Conservation (phyloP, 2,113 vertebrate species). For the Silurus glanis region DNA sequence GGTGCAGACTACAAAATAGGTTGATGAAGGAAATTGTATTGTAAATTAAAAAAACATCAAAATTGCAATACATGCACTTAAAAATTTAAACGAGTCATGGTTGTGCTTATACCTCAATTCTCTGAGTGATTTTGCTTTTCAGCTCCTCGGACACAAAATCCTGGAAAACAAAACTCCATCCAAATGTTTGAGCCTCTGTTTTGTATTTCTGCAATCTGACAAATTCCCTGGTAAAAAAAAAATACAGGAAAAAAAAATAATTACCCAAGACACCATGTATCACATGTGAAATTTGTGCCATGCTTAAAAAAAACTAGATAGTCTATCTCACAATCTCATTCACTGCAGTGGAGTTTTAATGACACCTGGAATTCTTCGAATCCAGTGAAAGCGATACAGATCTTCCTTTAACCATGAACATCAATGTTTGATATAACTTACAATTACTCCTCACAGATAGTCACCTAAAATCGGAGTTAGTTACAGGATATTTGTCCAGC, state of each 20-base stretch:
- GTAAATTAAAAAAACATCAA: not conserved
- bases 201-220: slow-evolving; percentile 84
- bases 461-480: slow-evolving; percentile 88
- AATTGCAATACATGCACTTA: not conserved
- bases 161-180: slow-evolving; percentile 98
- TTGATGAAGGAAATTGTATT: not conserved
- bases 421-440: not conserved
- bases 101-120: slow-evolving; percentile 77
- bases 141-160: slow-evolving; percentile 87
- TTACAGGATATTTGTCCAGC: slow-evolving; percentile 84
- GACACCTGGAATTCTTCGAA: not conserved
- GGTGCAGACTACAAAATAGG: slow-evolving; percentile 78
- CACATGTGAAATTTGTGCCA: not conserved
- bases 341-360: not conserved
- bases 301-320: not conserved
- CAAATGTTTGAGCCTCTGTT: slow-evolving; percentile 89
- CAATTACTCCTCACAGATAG: not conserved
- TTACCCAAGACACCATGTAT: not conserved
- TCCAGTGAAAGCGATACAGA: not conserved
- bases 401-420: not conserved
- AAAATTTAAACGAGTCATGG: not conserved
- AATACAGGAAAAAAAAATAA: not conserved
- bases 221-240: slow-evolving; percentile 78
- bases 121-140: slow-evolving; percentile 84
- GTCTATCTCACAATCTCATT: not conserved